Base-by-base conservation (phyloP, 2,888 invertebrate species). In the Gnatocerus cornutus region DNA sequence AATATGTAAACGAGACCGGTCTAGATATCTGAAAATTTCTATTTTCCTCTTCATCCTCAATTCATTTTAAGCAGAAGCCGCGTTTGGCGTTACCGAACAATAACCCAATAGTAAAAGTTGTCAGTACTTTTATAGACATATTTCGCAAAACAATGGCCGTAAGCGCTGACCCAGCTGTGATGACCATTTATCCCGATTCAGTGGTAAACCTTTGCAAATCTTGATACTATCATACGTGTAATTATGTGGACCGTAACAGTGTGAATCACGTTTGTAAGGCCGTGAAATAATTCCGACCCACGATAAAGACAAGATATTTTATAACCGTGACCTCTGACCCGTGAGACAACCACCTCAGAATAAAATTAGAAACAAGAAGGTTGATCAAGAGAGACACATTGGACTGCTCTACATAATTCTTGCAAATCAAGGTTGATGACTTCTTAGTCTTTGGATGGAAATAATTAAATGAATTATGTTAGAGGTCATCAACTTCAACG, bases 231-330 rank as follows among this genome's bases (percentile, higher is more conserved):
- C 48, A 13, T 16, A 41, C 10, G 37, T 39, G 61, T 27, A 29
- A 14, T 61, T 48, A 50, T 50, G 39, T 39, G 48, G 16, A 53
- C 53, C 37, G 53, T 39, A 61, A 50, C 61, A 9, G 48, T 48
- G 50, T 65, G 65, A 65, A 48, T 65, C 56, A 65, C 30, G 55
- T 48, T 59, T 12, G 39, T 16, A 53, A 63, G 52, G 30, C 14
- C 63, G 43, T 62, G 27, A 62, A 62, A 59, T 46, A 46, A 46
- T 59, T 46, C 6, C 13, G 41, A 13, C 45, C 30, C 13, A 37
- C 7, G 13, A 37, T 48, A 33, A 14, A 61, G 33, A 61, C 33
- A 61, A 61, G 5, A 37, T 62, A 52, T 62, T 62, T 39, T 52
- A 10, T 52, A 41, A 50, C 52, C 62, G 29, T 62, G 62, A 62